phyloP scores from a whole-genome alignment of 2,888 invertebrate genomes.

The Eudasyphora cyanicolor region DNA sequence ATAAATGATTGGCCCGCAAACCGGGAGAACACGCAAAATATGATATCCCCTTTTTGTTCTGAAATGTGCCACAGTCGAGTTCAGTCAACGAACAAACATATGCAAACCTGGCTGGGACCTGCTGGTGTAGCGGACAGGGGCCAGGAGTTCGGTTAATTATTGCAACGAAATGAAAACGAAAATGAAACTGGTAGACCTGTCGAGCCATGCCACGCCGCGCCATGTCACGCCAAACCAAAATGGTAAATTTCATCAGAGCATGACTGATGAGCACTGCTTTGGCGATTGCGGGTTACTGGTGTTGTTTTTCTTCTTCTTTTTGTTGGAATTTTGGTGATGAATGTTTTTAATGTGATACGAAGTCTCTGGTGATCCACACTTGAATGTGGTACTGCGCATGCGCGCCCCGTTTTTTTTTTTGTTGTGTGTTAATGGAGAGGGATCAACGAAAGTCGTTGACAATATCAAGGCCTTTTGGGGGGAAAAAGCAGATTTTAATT shows the following conservation, averaged over 20 bases:
- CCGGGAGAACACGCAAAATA: slow-evolving; percentile 25
- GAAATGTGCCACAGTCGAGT: not conserved
- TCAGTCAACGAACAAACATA: slow-evolving; percentile 1
- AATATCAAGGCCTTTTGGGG: slow-evolving; percentile 66
- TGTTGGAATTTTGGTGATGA: slow-evolving; percentile 2
- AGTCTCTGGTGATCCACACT: not conserved
- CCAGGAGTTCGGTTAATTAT: not conserved
- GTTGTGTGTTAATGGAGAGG: not conserved
- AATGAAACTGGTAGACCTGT: not conserved
- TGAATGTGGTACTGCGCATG: slow-evolving; percentile 36
- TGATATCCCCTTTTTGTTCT: not conserved
- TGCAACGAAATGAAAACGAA: not conserved
- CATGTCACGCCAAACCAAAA: not conserved
- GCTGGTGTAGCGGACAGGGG: not conserved
- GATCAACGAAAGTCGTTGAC: slow-evolving; percentile 65
- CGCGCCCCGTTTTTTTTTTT: not conserved
- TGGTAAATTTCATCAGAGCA: slow-evolving; percentile 57
- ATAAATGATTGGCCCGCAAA: slow-evolving; percentile 53
- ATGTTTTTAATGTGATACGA: not conserved
- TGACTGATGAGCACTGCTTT: slow-evolving; percentile 36
- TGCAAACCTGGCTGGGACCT: not conserved
- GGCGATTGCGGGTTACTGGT: not conserved
- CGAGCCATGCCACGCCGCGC: not conserved
- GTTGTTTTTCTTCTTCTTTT: not conserved
- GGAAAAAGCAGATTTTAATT: not conserved